Base-by-base conservation (phyloP, 2,113 vertebrate species). In the Climacteris rufus region DNA sequence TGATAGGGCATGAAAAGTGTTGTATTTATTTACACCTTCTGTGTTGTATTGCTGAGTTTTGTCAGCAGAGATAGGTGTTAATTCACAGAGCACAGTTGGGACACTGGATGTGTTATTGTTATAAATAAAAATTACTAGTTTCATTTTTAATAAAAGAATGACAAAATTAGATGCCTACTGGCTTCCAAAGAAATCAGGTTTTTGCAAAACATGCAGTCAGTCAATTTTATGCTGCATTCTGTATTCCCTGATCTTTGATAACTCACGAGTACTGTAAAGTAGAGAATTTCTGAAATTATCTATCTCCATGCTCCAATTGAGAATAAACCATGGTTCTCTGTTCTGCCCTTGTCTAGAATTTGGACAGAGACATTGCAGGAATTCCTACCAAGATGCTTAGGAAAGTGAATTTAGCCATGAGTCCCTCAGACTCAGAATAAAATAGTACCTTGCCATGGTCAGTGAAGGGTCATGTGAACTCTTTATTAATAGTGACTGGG, bases 1-100 rank as follows among this genome's bases (percentile, higher is more conserved):
- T 61, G 93, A 76, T 75, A 39, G 28, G 37, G 57, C 89, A 71
- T 85, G 93, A 94, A 84, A 89, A 50, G 33, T 54, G 83, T 85
- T 89, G 33, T 24, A 65, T 85, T 96, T 91, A 89, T 96, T 94
- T 89, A 87, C 66, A 65, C 70, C 13, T 95, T 68, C 40, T 69
- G 18, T 45, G 27, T 79, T 65, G n/a, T 57, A n/a, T 33, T 72
- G 40, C 66, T 80, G 53, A 49, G 49, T 89, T 96, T 84, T 89
- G 81, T 76, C 81, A 89, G 60, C 33, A 71, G 49, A 65, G 27
- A 37, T 53, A 83, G 84, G 70, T 95, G 84, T 79, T 95, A 95
- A 96, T 91, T 94, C 66, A 89, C 42, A 85, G 61, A 77, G 35
- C 52, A 78, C 57, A 54, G 74, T 0, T 82, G 61, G 76, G 66